Evolutionary conservation across 2,888 invertebrate genomes (phyloP).

Genomic region (Oscheius myriophilus): DNA sequence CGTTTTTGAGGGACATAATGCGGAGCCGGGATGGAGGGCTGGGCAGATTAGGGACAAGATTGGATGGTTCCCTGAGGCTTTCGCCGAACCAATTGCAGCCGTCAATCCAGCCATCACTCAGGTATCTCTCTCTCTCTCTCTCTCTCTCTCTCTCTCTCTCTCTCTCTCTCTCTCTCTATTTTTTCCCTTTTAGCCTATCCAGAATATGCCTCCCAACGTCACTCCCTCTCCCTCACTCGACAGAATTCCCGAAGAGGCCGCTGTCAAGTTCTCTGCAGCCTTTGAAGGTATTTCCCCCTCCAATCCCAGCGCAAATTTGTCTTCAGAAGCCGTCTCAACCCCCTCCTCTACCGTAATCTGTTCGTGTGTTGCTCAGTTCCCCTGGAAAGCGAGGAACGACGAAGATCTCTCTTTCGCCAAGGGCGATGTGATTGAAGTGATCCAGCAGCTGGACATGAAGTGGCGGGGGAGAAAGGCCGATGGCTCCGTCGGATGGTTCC

Average conservation of each 20-base stretch:
- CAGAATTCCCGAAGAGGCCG: conserved; percentile 46
- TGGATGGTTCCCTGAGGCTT: conserved; percentile 72
- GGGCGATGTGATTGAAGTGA: conserved; percentile 75
- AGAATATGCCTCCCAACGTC: conserved; percentile 56
- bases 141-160: no score
- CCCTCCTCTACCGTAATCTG: conserved; percentile 33
- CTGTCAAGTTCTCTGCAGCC: conserved; percentile 20
- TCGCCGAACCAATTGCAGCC: conserved; percentile 71
- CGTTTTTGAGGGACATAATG: conserved; percentile 81
- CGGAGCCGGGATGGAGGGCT: conserved; percentile 96
- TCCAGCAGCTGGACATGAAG: conserved; percentile 78
- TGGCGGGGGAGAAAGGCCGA: conserved; percentile 76
- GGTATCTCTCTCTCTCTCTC: no score
- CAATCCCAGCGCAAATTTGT: no score
- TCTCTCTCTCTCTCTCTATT: no score
- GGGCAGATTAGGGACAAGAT: conserved; percentile 86
- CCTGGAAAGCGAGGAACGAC: conserved; percentile 77
- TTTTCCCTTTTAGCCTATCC: conserved; percentile 44
- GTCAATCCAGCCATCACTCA: conserved; percentile 24
- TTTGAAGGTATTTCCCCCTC: conserved; percentile 11
- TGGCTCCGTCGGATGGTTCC: conserved; percentile 70
- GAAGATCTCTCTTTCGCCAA: conserved; percentile 78
- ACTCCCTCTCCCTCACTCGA: conserved; percentile 55
- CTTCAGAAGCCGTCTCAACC: conserved; percentile 14
- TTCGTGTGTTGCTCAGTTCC: conserved; percentile 71